Conservation (phyloP, 92 coral and sea anemone genomes). For the Anthopleura xanthogrammica region DNA sequence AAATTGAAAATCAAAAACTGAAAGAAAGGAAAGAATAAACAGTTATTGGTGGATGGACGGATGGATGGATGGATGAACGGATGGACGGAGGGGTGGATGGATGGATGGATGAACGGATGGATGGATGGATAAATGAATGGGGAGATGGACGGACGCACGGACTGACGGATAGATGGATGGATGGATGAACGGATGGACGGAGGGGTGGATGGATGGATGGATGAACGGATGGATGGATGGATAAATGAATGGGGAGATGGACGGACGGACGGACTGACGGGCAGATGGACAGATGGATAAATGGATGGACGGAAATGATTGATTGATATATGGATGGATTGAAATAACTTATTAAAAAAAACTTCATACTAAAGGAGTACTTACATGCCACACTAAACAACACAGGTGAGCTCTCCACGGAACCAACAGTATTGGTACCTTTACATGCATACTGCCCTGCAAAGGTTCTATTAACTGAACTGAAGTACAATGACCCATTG, state of each 20-base stretch:
- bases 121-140: too few relatives aligned
- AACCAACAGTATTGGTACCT: slow-evolving; percentile 73
- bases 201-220: too few relatives aligned
- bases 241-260: too few relatives aligned
- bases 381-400: slow-evolving; percentile 89
- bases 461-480: slow-evolving; percentile 52
- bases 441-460: slow-evolving; percentile 82
- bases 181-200: too few relatives aligned
- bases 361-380: slow-evolving; percentile 16
- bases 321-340: too few relatives aligned
- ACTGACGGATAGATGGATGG: too few relatives aligned
- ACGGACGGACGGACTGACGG: too few relatives aligned
- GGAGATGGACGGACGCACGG: background rate
- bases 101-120: too few relatives aligned
- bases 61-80: background rate
- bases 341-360: background rate
- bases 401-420: slow-evolving; percentile 64
- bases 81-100: background rate
- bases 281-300: too few relatives aligned
- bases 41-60: background rate
- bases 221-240: too few relatives aligned
- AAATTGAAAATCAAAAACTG: slow-evolving; percentile 83
- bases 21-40: background rate
- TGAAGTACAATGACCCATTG: slow-evolving; percentile 85
- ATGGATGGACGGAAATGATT: too few relatives aligned